Evolutionary conservation across 2,113 vertebrate genomes (phyloP), one percentile per base, ranked within the genome.

Genomic region (Python bivittatus): DNA sequence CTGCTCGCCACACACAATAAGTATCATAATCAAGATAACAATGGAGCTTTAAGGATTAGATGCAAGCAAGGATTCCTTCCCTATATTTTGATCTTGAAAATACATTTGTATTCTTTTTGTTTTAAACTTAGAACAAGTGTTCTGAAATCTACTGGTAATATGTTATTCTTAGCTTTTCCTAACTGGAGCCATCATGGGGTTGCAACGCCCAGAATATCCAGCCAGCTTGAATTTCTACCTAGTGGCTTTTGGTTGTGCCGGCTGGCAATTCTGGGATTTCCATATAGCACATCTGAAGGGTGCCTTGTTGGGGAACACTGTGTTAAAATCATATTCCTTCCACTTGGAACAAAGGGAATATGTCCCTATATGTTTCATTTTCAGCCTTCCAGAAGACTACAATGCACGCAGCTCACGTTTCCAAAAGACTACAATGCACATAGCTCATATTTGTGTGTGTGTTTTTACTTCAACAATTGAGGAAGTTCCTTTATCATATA

Each of bases 391-490:
- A 94, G 93, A 95, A 93, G 92, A 93, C 92, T 96, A 93, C 79
- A 60, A 88, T n/a, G 91, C 92, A 94, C 95, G 92, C 22, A 4
- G 72, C 48, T 79, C 33, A 42, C n/a, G n/a, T n/a, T n/a, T n/a
- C 60, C 94, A 94, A 93, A 95, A 93, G 92, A 93, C 92, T 96
- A 93, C 79, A 60, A 88, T n/a, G 91, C 92, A 94, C 95, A 93
- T 38, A 4, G 72, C 48, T 79, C 33, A 42, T 79, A 79, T 79
- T 42, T 79, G 72, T 68, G 12, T 13, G 29, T 42, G 29, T 42
- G 72, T 42, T 79, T 38, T 79, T 42, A 42, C 33, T 79, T 79
- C 72, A n/a, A 15, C 42, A 91, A 61, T 84, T 25, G 56, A 44
- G 38, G 22, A 88, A n/a, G 10, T 53, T 60, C 4, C 44, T 95